phyloP scores from a whole-genome alignment of 2,797 vertebrate species.

The Garrulus glandarius region DNA sequence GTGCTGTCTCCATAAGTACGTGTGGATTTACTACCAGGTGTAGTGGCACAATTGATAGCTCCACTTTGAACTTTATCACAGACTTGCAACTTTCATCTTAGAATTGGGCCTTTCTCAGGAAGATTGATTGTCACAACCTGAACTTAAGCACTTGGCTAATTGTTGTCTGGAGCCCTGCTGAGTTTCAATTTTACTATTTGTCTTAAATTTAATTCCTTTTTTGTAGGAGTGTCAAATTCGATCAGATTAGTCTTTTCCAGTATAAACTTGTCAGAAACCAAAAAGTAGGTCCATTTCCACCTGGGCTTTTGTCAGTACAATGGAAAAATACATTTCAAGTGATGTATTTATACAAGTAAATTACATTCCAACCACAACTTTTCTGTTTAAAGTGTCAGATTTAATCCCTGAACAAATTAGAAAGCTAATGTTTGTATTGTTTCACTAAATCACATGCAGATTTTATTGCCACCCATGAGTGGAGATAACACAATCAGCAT shows the following conservation, averaged over 20 bases:
- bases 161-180: neutral
- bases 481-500: neutral
- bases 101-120: neutral
- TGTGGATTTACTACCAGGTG: rapidly evolving
- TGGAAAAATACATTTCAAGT: neutral
- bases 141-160: neutral
- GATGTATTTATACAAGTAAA: neutral
- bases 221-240: neutral
- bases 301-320: neutral
- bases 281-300: neutral
- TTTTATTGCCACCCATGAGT: neutral
- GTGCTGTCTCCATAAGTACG: neutral
- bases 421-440: neutral
- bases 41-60: neutral
- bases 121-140: neutral
- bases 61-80: neutral
- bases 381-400: neutral
- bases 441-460: neutral
- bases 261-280: neutral
- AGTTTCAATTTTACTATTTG: slow-evolving; percentile 26
- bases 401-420: neutral
- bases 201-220: neutral
- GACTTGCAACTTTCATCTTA: neutral
- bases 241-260: slow-evolving; percentile 19
- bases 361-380: neutral